These are phyloP conservation scores for Boulengeromyrus knoepffleri DNA, from an alignment of 2,113 vertebrate species.

Conservation along the genomic window DNA sequence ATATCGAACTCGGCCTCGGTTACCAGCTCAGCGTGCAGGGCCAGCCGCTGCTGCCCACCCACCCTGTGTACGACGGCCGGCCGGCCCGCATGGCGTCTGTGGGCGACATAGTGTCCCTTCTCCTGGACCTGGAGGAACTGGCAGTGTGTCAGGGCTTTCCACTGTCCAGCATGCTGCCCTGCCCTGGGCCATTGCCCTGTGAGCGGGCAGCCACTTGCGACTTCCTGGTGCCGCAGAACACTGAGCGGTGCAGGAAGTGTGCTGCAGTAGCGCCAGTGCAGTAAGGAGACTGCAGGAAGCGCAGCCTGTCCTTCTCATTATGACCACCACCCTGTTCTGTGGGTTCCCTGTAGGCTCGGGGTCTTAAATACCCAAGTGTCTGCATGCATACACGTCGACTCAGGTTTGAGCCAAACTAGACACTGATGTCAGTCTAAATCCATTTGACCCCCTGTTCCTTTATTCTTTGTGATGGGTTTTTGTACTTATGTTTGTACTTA, in stretches of 20 bases:
- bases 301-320: too few relatives aligned
- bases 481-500: neutral
- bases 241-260: constrained; percentile 49
- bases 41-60: constrained; percentile 61
- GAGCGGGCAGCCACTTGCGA: constrained; percentile 59
- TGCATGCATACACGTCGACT: neutral
- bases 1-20: constrained; percentile 55
- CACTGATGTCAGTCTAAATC: neutral
- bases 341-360: neutral
- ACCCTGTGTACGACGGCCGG: constrained; percentile 53
- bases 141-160: constrained; percentile 55
- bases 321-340: neutral
- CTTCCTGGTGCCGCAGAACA: constrained; percentile 52
- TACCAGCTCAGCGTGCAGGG: constrained; percentile 60
- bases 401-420: neutral
- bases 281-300: neutral
- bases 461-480: neutral
- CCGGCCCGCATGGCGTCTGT: constrained; percentile 39
- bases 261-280: neutral
- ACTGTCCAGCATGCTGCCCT: neutral
- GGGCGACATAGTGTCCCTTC: constrained; percentile 47
- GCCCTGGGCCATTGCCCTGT: constrained; percentile 37
- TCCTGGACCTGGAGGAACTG: constrained; percentile 57
- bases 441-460: neutral
- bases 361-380: neutral